Conservation (phyloP, 2,888 invertebrate genomes). For the Tenodera sinensis region DNA sequence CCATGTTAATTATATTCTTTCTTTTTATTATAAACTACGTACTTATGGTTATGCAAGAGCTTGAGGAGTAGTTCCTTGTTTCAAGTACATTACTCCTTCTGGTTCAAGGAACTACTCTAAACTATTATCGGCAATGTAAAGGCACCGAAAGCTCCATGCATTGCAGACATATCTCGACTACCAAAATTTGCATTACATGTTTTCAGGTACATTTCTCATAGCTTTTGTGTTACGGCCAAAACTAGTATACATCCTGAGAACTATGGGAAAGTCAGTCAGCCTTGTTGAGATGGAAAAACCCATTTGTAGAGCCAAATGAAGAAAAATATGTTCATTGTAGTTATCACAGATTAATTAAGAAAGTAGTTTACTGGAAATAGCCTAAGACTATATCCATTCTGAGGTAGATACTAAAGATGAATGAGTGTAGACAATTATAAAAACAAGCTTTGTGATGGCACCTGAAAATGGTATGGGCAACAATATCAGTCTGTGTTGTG, state of each 20-base stretch:
- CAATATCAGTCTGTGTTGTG: not conserved
- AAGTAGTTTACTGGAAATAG: slow-evolving; percentile 2
- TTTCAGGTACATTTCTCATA: slow-evolving; percentile 19
- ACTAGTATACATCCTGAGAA: slow-evolving; percentile 12
- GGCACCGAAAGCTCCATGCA: slow-evolving; percentile 21
- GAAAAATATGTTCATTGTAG: slow-evolving; percentile 2
- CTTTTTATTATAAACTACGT: slow-evolving; percentile 16
- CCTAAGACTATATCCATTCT: not conserved
- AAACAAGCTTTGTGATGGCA: not conserved
- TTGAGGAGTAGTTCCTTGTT: slow-evolving; percentile 1
- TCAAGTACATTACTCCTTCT: not conserved
- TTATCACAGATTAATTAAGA: slow-evolving; percentile 20
- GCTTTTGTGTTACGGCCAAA: slow-evolving; percentile 16
- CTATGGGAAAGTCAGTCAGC: slow-evolving; percentile 11
- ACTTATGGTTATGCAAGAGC: slow-evolving; percentile 20
- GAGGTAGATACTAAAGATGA: slow-evolving; percentile 19
- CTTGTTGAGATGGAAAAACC: slow-evolving; percentile 10
- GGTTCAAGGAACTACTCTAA: not conserved
- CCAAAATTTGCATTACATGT: slow-evolving; percentile 11
- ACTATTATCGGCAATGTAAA: slow-evolving; percentile 2
- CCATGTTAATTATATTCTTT: slow-evolving; percentile 14
- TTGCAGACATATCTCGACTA: slow-evolving; percentile 18
- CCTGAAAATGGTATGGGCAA: not conserved
- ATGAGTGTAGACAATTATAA: not conserved
- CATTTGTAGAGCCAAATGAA: slow-evolving; percentile 12